Evolutionary conservation across 2,888 invertebrate genomes (phyloP), one percentile per base, ranked within the genome.

Genomic region (Petrolisthes cinctipes): DNA sequence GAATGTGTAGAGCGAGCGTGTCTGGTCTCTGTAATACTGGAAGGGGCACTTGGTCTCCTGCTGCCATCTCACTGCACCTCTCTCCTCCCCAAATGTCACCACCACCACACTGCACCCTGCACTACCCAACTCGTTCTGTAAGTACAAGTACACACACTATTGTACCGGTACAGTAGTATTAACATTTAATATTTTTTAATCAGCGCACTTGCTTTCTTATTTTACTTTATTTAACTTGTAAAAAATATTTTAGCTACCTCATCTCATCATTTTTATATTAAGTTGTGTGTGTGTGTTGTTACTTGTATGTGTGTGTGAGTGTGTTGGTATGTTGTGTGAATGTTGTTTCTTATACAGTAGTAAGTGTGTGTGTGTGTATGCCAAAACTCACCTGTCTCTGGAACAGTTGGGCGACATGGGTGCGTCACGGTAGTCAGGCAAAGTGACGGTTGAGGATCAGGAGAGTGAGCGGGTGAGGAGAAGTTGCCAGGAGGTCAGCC

Each of bases 401-500:
- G 75, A 88, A 89, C 9, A 92, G 79, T 76, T 90, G 86, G 75
- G 91, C 89, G 89, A 92, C 91, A 89, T 92, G 92, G 75, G 90
- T 91, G 7, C 92, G 92, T 92, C 92, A 92, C 37, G 92, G 92
- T 20, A 91, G 90, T 92, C 92, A 92, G 73, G 91, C 90, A 91
- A 92, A 92, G 84, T 92, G 91, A 71, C 92, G 86, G 51, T 92
- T 91, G 14, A 92, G 91, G n/a, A 92, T 90, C 7, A 91, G 78
- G 89, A 91, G 91, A 20, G 82, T 88, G 5, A 51, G 57, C 20
- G 20, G 54, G 56, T 73, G 56, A 37, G 20, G 1, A 11, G 71
- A 7, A 4, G 20, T n/a, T 2, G n/a, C 14, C 51, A 86, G 71
- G 37, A 86, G n/a, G 4, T 81, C 85, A 51, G 11, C 66, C 53